Evolutionary conservation across 2,888 invertebrate species (phyloP).

Genomic region (Tricholauxania praeusta): DNA sequence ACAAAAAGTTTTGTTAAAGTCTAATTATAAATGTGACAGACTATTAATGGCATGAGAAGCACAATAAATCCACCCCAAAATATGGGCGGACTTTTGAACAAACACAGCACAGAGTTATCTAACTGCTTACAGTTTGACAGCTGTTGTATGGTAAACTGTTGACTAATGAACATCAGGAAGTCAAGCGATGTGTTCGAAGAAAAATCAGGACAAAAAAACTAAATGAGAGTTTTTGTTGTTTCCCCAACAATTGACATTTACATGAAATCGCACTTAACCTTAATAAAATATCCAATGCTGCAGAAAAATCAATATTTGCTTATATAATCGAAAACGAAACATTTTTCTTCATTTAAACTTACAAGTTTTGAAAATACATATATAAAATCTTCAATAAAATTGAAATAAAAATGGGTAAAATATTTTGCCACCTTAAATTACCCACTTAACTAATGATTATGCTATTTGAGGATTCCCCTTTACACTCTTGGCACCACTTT

Average conservation of each 20-base stretch:
- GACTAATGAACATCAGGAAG: background rate
- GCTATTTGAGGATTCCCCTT: too few species aligned
- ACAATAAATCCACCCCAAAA: too few species aligned
- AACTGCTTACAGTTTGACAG: slow-evolving; percentile 20
- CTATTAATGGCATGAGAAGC: too few species aligned
- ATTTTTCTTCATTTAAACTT: background rate
- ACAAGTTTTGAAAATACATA: background rate
- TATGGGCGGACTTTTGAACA: too few species aligned
- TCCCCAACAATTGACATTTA: background rate
- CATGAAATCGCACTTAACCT: slow-evolving; percentile 30
- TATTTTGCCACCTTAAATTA: too few species aligned
- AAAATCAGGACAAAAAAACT: too few species aligned
- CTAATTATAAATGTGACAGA: background rate
- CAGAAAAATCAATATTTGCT: slow-evolving; percentile 6
- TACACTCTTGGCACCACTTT: too few species aligned
- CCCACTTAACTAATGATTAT: too few species aligned
- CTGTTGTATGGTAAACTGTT: slow-evolving; percentile 15
- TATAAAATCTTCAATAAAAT: too few species aligned
- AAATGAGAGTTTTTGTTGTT: background rate
- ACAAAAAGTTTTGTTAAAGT: too few species aligned
- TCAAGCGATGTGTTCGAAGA: background rate
- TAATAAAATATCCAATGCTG: slow-evolving; percentile 24
- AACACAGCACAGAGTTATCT: background rate
- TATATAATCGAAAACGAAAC: background rate
- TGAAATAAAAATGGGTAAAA: too few species aligned